Base-by-base conservation (phyloP, 2,888 invertebrate genomes). In the Ferdinandea cuprea region DNA sequence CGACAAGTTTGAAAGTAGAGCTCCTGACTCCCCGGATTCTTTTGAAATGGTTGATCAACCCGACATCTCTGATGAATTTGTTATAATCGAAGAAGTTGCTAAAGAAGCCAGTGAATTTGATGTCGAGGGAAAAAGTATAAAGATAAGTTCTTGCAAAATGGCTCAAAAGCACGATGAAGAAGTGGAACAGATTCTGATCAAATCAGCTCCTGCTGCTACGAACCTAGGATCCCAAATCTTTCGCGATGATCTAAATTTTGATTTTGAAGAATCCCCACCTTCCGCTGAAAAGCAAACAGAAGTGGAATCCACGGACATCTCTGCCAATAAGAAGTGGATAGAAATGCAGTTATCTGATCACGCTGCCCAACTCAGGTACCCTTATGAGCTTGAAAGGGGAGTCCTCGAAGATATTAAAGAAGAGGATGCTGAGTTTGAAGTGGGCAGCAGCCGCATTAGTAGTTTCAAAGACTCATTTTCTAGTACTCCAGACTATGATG, bases 401-500 rank as follows among this genome's bases (percentile, higher is more conserved):
- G 95, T 96, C 3, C 91, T 97, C 42, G 97, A 97, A 91, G 97
- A 98, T 87, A 97, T 97, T 46, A 97, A 97, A 91, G 97, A 97
- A 90, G 97, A 98, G 90, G 98, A 98, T 91, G 96, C 96, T 59
- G 96, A 96, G 88, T 95, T 96, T 88, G 96, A 97, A 89, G 94
- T 96, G 56, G 96, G 96, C 35, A 94, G 94, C 87, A 94, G 93
- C 86, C 89, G 91, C 17, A 91, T 91, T 3, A 96, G 96, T 86
- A 96, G 96, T 87, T 94, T 96, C 87, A 95, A 96, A 87, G 97
- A 97, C 87, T 97, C 97, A 0, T 95, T 95, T 80, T 97, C 97
- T 6, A 98, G 97, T 87, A 96, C 98, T 0, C 98, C 98, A 0
- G 98, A 98, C 88, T 97, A 96, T 86, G 97, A 97, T 91, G 94